Percentiles rank a stretch among this genome's conserved stretches.
Conservation (phyloP, 2,113 vertebrate species). For the Daphoenositta chrysoptera region DNA sequence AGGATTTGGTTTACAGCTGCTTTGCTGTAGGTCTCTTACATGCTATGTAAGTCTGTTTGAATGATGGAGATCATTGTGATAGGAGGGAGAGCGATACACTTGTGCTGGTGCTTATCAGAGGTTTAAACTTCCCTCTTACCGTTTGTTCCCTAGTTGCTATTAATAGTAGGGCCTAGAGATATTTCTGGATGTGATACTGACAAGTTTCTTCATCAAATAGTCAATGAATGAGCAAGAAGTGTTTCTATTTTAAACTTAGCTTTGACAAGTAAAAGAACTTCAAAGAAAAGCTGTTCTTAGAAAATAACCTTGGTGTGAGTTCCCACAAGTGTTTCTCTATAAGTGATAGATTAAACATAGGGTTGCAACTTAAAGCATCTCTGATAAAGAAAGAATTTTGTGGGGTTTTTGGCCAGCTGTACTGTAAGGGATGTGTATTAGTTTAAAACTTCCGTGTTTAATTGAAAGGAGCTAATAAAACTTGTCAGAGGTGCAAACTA, state of each 20-base stretch:
- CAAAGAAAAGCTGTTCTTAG: background rate
- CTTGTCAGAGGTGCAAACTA: background rate
- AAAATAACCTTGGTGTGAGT: conserved; percentile 23
- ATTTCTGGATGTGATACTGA: conserved; percentile 48
- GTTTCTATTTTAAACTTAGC: conserved; percentile 40
- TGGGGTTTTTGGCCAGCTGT: rapidly evolving
- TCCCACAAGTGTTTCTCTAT: background rate
- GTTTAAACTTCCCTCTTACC: conserved; percentile 13
- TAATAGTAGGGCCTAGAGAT: conserved; percentile 25
- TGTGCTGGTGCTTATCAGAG: background rate
- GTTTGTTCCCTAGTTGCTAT: conserved; percentile 41
- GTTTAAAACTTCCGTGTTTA: background rate
- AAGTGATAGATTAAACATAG: background rate
- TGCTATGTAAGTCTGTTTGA: background rate
- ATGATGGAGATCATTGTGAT: background rate
- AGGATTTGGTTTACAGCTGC: background rate
- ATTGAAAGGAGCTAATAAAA: background rate
- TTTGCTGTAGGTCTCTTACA: background rate
- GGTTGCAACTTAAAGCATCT: background rate
- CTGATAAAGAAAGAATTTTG: background rate
- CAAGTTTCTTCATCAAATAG: conserved; percentile 55
- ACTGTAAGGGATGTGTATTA: background rate
- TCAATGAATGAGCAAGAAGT: conserved; percentile 52
- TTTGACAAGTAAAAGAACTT: conserved; percentile 41
- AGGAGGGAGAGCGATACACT: rapidly evolving